Base-by-base conservation (phyloP, 2,888 invertebrate species). In the Slavum lentiscoides region DNA sequence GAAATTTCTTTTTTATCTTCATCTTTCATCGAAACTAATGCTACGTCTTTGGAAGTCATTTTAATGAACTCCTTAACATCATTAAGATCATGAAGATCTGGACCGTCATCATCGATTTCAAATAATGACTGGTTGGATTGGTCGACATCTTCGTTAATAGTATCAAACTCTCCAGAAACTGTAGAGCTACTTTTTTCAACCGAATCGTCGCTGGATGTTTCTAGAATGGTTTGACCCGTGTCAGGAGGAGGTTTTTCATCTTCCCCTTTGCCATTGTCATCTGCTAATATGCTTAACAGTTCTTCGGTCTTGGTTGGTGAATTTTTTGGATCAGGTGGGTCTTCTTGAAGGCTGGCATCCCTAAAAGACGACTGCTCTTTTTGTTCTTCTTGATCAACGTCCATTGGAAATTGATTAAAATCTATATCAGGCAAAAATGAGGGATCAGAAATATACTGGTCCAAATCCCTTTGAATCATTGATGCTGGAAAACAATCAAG, bases 241-340 rank as follows among this genome's bases (percentile, higher is more conserved):
- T 80, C 80, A 43, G 70, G 80, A 17, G 80, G 70, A 53, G 70
- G 80, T 64, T 70, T 70, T 39, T 80, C 70, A 87, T 87, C 85
- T 72, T 81, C 82, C 17, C 55, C 59, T 72, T 72, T 70, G 17
- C 62, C 61, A 53, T 70, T 69, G 15, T 82, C 77, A 43, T 82
- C 77, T 17, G 82, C 77, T 70, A 82, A 53, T 86, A 84, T 93
- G 92, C 86, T 93, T 93, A 7, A 93, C 93, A 85, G 93, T 93
- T 85, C 90, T 92, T 83, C 88, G 87, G 84, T 90, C 91, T 61
- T 92, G 30, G 82, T 91, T 0, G 93, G 93, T 9, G 93, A 93
- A 86, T 93, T 92, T 85, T 93, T 91, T 0, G 93, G 92, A 82
- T 70, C 70, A 59, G 74, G 76, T 15, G 80, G 80, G 62, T 80